Conservation (phyloP, 2,113 vertebrate genomes). For the Nycticebus coucang region DNA sequence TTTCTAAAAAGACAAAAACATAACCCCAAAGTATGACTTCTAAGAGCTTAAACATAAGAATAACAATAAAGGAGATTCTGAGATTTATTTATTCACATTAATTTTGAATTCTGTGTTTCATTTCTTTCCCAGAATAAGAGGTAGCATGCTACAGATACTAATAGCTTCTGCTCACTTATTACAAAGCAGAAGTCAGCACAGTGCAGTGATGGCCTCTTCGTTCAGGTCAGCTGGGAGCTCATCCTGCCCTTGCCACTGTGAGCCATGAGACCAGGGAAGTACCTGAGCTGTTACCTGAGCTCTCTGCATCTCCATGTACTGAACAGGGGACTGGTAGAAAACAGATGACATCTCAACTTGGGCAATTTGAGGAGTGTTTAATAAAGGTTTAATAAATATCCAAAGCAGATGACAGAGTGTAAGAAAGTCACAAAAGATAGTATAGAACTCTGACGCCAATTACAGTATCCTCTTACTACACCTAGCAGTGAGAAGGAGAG, state of each 20-base stretch:
- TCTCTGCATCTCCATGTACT: neutral
- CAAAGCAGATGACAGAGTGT: neutral
- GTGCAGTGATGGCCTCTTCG: neutral
- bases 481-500: neutral
- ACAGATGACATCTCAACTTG: neutral
- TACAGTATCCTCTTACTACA: neutral
- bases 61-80: constrained; percentile 16
- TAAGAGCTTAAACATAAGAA: neutral
- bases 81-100: constrained; percentile 16
- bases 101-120: constrained; percentile 31
- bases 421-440: constrained; percentile 11
- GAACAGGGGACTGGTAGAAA: neutral
- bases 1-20: constrained; percentile 43
- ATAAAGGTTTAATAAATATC: neutral
- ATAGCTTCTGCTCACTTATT: neutral
- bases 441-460: neutral
- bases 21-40: neutral
- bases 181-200: neutral
- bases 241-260: neutral
- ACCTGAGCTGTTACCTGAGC: neutral
- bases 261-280: neutral
- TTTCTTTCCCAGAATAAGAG: neutral
- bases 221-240: neutral
- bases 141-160: too few species aligned
- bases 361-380: neutral